phyloP scores from a whole-genome alignment of 2,888 invertebrate genomes.

The Aporophyla lueneburgensis region DNA sequence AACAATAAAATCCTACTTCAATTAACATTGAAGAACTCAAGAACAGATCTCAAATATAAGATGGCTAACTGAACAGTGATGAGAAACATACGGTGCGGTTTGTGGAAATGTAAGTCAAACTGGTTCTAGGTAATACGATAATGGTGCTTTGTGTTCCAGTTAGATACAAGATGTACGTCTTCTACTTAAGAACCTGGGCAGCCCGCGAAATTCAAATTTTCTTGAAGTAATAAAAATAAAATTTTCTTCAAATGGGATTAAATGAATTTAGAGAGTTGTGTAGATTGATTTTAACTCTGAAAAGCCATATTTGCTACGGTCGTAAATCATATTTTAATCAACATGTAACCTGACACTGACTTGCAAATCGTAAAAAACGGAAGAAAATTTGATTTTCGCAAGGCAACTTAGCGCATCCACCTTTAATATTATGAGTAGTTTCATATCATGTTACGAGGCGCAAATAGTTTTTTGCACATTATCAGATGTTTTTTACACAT shows the following conservation, averaged over 20 bases:
- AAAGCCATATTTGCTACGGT: too few species aligned
- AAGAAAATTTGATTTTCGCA: too few species aligned
- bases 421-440: not conserved
- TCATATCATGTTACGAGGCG: not conserved
- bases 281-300: too few species aligned
- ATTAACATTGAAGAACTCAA: conserved; percentile 72
- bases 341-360: too few species aligned
- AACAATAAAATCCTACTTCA: conserved; percentile 62
- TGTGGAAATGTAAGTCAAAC: conserved; percentile 29
- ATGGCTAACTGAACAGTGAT: conserved; percentile 19
- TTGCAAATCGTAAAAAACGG: too few species aligned
- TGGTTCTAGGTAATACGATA: conserved; percentile 37
- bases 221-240: too few species aligned
- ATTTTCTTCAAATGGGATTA: too few species aligned
- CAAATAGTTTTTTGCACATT: not conserved
- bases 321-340: too few species aligned
- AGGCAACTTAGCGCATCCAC: too few species aligned
- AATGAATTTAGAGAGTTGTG: too few species aligned
- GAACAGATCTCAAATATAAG: conserved; percentile 73
- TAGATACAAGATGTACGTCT: not conserved
- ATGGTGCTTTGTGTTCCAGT: conserved; percentile 26
- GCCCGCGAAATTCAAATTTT: too few species aligned
- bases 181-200: not conserved
- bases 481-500: too few species aligned
- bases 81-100: conserved; percentile 40